Evolutionary conservation across 2,113 vertebrate genomes (phyloP), one percentile per base, ranked within the genome.

Genomic region (Cyphomyrus plagiostoma): DNA sequence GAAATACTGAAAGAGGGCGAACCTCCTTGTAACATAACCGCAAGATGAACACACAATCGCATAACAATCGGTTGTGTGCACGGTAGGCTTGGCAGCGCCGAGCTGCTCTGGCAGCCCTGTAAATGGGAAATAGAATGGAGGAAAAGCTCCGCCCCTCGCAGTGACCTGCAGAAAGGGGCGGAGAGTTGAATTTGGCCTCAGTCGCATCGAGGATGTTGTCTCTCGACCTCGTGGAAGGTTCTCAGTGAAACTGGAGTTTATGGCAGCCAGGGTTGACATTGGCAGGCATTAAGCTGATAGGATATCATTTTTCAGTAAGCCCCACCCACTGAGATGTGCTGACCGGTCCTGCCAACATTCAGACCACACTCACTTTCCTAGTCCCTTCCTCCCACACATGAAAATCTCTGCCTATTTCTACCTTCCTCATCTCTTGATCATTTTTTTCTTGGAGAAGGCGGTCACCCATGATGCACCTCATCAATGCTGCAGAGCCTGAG

Each of bases 401-500:
- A 49, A 87, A 39, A 42, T 21, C 39, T 23, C 56, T 13, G 49
- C 62, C 48, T 89, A 17, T 13, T 82, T 66, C 82, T n/a, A 86
- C 85, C 30, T 83, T 70, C 84, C 46, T 86, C 84, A 30, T 89
- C 42, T 66, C 88, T 89, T 84, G 85, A 88, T 86, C 89, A 89
- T 46, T 49, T 21, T 90, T 87, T 89, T 17, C 49, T 56, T 56
- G 89, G 90, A 89, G 89, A 90, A 62, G 88, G 87, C 89, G 48
- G 50, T 90, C 83, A 90, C 91, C 89, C 83, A 87, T 86, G 87
- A 80, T 90, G 89, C 90, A 91, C 89, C 91, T 91, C 90, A 91
- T 91, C 91, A 91, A 91, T 91, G 89, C 88, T 90, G 84, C 86
- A 86, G 77, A 86, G 90, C 91, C 88, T 91, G 90, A n/a, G 74